A percentile compares a stretch with the other conserved stretches of the same genome.
These are phyloP conservation scores for Andrena marginata DNA, from an alignment of 2,888 invertebrate genomes.

Conservation along the genomic window DNA sequence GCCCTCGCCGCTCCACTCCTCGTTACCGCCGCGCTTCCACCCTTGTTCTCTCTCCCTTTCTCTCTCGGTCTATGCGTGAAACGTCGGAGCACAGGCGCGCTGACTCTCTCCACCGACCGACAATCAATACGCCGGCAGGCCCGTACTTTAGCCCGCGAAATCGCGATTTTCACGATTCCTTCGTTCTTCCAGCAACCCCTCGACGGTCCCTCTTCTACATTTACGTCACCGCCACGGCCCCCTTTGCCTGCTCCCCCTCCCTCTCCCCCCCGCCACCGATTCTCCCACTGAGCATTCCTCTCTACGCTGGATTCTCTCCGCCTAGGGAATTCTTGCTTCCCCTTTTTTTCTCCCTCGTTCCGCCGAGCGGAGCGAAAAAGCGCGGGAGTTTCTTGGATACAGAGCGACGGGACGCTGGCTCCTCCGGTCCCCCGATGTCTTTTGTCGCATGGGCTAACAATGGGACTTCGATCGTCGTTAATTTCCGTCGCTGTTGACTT, in stretches of 20 bases:
- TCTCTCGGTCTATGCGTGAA: conserved; percentile 55
- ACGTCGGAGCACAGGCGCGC: conserved; percentile 68
- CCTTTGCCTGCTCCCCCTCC: neutral
- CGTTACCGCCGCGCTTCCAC: conserved; percentile 48
- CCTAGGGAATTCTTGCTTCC: conserved; percentile 26
- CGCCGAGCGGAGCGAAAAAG: conserved; percentile 51
- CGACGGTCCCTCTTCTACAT: conserved; percentile 13
- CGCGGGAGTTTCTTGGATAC: conserved; percentile 60
- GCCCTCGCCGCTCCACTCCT: conserved; percentile 46
- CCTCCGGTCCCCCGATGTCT: neutral
- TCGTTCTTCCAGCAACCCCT: conserved; percentile 44
- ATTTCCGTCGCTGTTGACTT: conserved; percentile 32
- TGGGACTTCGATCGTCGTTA: conserved; percentile 15
- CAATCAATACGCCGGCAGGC: conserved; percentile 84
- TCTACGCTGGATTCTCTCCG: neutral
- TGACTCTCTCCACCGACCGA: conserved; percentile 70
- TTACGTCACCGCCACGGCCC: conserved; percentile 18
- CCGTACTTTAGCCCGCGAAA: conserved; percentile 81
- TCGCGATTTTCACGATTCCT: conserved; percentile 76
- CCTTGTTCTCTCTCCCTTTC: conserved; percentile 33
- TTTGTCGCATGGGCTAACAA: conserved; percentile 20
- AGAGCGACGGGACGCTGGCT: neutral
- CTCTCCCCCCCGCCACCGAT: neutral
- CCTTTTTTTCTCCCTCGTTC: conserved; percentile 5
- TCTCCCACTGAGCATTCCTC: neutral